Evolutionary conservation across 2,888 invertebrate genomes (phyloP).

Genomic region (Drosophila buzzatii): DNA sequence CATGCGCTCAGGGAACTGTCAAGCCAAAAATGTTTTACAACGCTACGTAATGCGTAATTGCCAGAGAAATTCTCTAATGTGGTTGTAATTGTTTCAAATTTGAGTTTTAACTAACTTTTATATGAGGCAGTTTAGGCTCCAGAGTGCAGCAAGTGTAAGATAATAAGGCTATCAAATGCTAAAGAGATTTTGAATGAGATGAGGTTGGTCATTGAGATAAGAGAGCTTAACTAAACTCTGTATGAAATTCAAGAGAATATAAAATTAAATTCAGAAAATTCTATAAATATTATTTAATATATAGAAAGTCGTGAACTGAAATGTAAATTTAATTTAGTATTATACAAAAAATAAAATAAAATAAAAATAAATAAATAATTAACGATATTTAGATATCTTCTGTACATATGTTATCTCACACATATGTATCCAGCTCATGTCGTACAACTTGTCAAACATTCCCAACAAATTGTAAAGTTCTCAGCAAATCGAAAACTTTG

Average conservation of each 20-base stretch:
- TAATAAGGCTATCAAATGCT: slow-evolving; percentile 4
- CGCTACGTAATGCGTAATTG: slow-evolving; percentile 25
- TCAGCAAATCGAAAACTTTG: neutral
- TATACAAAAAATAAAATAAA: neutral
- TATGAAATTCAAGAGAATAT: too few relatives aligned
- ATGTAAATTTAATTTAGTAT: too few relatives aligned
- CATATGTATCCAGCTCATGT: neutral
- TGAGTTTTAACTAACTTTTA: slow-evolving; percentile 44
- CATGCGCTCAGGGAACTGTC: slow-evolving; percentile 52
- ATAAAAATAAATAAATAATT: neutral
- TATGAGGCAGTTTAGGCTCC: slow-evolving; percentile 7
- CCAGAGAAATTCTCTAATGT: slow-evolving; percentile 12
- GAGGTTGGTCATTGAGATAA: too few relatives aligned
- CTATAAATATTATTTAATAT: too few relatives aligned
- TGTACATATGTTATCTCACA: neutral
- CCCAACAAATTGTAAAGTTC: neutral
- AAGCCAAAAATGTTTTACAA: slow-evolving; percentile 29
- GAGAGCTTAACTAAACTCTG: neutral
- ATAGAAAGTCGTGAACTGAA: too few relatives aligned
- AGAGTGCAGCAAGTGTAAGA: slow-evolving; percentile 20
- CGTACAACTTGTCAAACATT: slow-evolving; percentile 1
- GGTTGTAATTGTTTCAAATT: slow-evolving; percentile 53
- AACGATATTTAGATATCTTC: neutral
- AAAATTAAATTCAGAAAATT: too few relatives aligned
- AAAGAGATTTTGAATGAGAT: neutral